A percentile compares a stretch with the other conserved stretches of the same genome.
Evolutionary conservation across 2,113 vertebrate genomes (phyloP).

Genomic region (Neodon shergylaensis): DNA sequence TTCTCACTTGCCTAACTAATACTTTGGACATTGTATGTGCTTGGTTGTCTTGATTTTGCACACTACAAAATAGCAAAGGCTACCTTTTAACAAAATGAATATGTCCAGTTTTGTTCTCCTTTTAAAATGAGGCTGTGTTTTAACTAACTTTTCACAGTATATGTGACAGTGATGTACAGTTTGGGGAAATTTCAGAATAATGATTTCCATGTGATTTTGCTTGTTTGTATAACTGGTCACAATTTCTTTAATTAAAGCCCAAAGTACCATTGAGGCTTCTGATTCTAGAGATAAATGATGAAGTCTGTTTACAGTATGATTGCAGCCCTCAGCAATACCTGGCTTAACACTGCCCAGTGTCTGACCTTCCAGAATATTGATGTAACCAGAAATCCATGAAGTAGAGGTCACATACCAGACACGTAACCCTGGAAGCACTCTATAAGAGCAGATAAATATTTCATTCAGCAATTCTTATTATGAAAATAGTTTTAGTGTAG

Average conservation of each 20-base stretch:
- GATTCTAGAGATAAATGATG: not conserved
- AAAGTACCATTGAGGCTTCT: not conserved
- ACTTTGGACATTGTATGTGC: not conserved
- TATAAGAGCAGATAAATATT: not conserved
- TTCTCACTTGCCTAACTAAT: not conserved
- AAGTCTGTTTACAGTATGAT: not conserved
- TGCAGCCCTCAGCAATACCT: not conserved
- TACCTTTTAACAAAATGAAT: not conserved
- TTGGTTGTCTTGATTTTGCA: constrained; percentile 34
- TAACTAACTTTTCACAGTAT: constrained; percentile 29
- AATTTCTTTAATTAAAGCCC: constrained; percentile 38
- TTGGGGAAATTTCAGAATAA: not conserved
- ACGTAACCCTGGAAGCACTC: not conserved
- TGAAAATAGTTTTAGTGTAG: not conserved
- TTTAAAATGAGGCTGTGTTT: not conserved
- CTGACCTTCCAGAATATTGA: constrained; percentile 3
- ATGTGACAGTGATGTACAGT: not conserved
- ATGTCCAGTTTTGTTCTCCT: not conserved
- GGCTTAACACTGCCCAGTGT: not conserved
- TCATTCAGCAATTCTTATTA: not conserved
- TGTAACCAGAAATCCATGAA: not conserved
- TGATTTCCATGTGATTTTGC: not conserved
- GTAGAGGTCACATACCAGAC: not conserved
- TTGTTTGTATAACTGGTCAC: not conserved
- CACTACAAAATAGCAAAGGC: no score